Percentiles rank a stretch among this genome's conserved stretches.
Conservation (phyloP, 1,140 invertebrate genomes). For the Hypothenemus hampei region DNA sequence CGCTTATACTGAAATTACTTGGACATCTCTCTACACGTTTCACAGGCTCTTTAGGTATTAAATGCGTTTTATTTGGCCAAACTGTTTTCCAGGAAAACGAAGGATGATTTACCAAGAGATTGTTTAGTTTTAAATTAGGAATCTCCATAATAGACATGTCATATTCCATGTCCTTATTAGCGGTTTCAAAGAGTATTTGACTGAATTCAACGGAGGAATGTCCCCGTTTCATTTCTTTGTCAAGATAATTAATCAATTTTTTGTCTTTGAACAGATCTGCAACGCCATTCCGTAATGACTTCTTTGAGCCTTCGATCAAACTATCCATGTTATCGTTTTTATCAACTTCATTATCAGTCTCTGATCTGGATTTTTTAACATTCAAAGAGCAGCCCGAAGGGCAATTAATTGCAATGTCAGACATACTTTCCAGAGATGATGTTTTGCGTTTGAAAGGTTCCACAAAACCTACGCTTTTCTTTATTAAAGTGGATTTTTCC, state of each 20-base stretch:
- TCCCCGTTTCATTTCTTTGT: conserved; percentile 1
- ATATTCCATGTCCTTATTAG: neutral
- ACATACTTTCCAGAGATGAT: neutral
- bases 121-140: neutral
- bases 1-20: conserved; percentile 1
- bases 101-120: conserved; percentile 8
- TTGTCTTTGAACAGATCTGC: neutral
- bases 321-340: neutral
- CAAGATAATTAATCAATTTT: conserved; percentile 1
- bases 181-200: conserved; percentile 10
- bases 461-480: neutral
- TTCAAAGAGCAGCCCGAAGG: conserved; percentile 5
- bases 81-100: neutral
- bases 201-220: conserved; percentile 6
- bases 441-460: conserved; percentile 1
- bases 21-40: neutral
- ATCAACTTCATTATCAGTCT: neutral
- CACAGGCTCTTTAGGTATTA: neutral
- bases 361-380: conserved; percentile 8
- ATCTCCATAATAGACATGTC: conserved; percentile 2
- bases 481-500: neutral
- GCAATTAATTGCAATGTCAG: conserved; percentile 4
- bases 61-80: neutral
- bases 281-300: neutral
- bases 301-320: neutral